Percentiles rank a stretch among this genome's conserved stretches.
Evolutionary conservation across 2,797 vertebrate species (phyloP).

Genomic region (Petrocephalus sullivani): DNA sequence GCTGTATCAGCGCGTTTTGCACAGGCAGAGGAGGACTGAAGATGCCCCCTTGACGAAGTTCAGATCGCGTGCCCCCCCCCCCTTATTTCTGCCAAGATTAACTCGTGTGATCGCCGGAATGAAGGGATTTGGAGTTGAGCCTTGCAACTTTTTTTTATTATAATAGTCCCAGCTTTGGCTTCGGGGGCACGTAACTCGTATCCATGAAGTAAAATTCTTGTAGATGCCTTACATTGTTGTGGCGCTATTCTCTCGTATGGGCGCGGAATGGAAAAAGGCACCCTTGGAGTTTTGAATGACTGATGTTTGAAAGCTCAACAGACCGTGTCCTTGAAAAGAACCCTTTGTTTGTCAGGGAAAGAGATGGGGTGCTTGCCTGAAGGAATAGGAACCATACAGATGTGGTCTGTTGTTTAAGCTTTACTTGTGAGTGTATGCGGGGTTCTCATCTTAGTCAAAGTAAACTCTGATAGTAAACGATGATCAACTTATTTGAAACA

Average conservation of each 20-base stretch:
- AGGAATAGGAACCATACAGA: slow-evolving; percentile 51
- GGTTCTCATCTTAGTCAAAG: slow-evolving; percentile 38
- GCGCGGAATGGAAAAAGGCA: slow-evolving; percentile 7
- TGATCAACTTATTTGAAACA: neutral
- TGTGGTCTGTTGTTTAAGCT: slow-evolving; percentile 61
- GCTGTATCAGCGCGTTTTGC: neutral
- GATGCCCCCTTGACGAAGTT: neutral
- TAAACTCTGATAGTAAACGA: neutral
- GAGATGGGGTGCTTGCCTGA: slow-evolving; percentile 8
- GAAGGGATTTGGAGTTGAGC: neutral
- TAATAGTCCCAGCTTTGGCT: neutral
- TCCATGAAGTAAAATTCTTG: neutral
- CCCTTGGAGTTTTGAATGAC: slow-evolving; percentile 18
- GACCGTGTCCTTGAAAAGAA: slow-evolving; percentile 17
- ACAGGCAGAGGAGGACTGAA: neutral
- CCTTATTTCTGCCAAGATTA: neutral
- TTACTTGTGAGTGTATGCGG: slow-evolving; percentile 51
- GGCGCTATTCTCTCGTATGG: neutral
- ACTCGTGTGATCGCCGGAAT: neutral
- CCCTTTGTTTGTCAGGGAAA: slow-evolving; percentile 15
- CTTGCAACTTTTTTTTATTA: neutral
- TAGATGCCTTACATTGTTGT: neutral
- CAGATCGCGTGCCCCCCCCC: neutral
- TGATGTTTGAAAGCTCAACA: slow-evolving; percentile 21
- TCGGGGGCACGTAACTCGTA: neutral